Evolutionary conservation across 2,888 invertebrate species (phyloP).

Genomic region (Mythimna pallens): DNA sequence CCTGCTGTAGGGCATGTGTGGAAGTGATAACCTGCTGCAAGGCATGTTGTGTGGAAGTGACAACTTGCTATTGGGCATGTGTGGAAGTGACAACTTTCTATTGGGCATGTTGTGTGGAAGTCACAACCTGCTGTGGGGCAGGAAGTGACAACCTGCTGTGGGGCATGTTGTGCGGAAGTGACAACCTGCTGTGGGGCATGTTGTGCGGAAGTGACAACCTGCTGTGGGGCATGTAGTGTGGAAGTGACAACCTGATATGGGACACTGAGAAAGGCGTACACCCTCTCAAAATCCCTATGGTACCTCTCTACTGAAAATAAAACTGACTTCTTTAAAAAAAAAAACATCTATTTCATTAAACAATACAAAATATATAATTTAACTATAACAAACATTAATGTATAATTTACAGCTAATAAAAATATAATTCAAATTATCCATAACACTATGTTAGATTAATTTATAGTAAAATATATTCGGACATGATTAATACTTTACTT

Average conservation of each 20-base stretch:
- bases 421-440: slow-evolving; percentile 61
- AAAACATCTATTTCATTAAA: slow-evolving; percentile 29
- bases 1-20: background rate
- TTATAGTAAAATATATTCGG: slow-evolving; percentile 27
- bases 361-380: slow-evolving; percentile 57
- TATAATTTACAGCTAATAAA: slow-evolving; percentile 54
- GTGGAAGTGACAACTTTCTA: too few species aligned
- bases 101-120: background rate
- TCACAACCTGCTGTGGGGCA: background rate
- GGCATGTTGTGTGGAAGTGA: background rate
- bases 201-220: background rate
- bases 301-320: slow-evolving; percentile 1
- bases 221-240: too few species aligned
- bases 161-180: background rate
- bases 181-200: background rate
- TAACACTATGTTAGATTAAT: slow-evolving; percentile 57
- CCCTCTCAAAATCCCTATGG: background rate
- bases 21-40: background rate
- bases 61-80: background rate
- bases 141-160: background rate
- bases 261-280: too few species aligned
- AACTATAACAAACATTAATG: slow-evolving; percentile 37
- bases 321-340: slow-evolving; percentile 2
- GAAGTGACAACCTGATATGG: too few species aligned
- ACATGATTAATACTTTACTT: slow-evolving; percentile 45